These are phyloP conservation scores for Platypus cylindrus DNA, from an alignment of 2,888 invertebrate species.

Conservation along the genomic window DNA sequence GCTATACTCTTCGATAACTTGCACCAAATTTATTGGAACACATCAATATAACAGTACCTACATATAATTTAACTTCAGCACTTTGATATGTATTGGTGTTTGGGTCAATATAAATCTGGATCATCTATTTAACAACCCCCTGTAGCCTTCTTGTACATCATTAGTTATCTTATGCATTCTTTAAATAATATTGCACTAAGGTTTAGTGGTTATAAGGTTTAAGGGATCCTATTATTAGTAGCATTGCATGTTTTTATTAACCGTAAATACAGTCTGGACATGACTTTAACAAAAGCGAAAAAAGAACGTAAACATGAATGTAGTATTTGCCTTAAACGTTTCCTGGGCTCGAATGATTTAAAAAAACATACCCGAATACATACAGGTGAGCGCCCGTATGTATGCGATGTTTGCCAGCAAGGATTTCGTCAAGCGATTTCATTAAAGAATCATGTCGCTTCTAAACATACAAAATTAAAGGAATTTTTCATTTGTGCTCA, in stretches of 20 bases:
- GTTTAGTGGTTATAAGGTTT: no score
- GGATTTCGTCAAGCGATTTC: constrained; percentile 52
- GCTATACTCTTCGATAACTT: constrained; percentile 12
- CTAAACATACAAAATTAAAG: constrained; percentile 38
- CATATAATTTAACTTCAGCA: constrained; percentile 7
- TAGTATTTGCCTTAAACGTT: constrained; percentile 50
- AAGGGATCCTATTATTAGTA: no score
- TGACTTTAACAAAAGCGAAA: constrained; percentile 2
- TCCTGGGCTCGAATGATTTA: constrained; percentile 50
- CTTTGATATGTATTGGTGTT: constrained; percentile 23
- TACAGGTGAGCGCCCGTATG: constrained; percentile 48
- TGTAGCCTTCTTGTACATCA: no score
- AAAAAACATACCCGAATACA: constrained; percentile 55
- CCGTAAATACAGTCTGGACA: neutral
- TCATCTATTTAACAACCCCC: no score
- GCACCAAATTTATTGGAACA: constrained; percentile 7
- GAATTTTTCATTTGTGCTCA: constrained; percentile 54
- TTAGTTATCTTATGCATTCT: no score
- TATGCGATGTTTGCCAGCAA: constrained; percentile 49
- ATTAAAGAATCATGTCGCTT: constrained; percentile 49
- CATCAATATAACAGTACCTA: constrained; percentile 3
- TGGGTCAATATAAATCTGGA: constrained; percentile 20
- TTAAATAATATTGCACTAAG: no score
- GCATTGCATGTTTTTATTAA: no score
- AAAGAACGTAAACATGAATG: constrained; percentile 40